These are phyloP conservation scores for Neodontobutis hainanensis DNA, from an alignment of 2,113 vertebrate genomes.

Conservation along the genomic window DNA sequence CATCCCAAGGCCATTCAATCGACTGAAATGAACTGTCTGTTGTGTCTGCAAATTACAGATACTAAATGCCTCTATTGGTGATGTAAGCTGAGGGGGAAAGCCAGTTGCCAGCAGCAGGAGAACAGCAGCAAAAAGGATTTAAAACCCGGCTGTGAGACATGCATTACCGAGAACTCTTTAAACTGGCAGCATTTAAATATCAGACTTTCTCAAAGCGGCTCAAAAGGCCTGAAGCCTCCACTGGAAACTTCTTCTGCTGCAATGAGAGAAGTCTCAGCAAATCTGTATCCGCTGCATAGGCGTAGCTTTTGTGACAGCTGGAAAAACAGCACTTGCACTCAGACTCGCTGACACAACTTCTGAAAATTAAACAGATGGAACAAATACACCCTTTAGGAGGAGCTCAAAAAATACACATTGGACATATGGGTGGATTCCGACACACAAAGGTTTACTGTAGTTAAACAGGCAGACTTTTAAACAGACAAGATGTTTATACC, in stretches of 20 bases:
- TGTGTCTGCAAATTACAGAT: constrained; percentile 40
- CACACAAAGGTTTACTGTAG: constrained; percentile 2
- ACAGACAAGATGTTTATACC: neutral
- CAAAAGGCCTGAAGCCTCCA: constrained; percentile 30
- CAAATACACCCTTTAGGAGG: constrained; percentile 18
- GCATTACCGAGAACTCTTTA: constrained; percentile 48
- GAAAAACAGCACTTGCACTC: constrained; percentile 50
- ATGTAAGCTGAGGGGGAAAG: constrained; percentile 18
- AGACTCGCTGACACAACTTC: constrained; percentile 37
- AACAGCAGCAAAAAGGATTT: constrained; percentile 39
- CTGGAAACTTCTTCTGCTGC: constrained; percentile 47
- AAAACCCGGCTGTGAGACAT: constrained; percentile 45
- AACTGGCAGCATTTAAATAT: constrained; percentile 50
- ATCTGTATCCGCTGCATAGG: constrained; percentile 32
- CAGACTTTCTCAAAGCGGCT: constrained; percentile 33
- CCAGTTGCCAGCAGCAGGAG: constrained; percentile 26
- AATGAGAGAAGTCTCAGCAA: constrained; percentile 30
- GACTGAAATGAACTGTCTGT: constrained; percentile 22
- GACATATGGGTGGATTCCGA: neutral
- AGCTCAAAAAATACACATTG: neutral
- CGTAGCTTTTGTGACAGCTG: constrained; percentile 52
- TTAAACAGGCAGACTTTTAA: constrained; percentile 15
- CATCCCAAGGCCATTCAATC: constrained; percentile 39
- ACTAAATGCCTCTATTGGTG: constrained; percentile 28
- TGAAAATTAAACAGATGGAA: constrained; percentile 32